Evolutionary conservation across 2,113 vertebrate genomes (phyloP), one percentile per base, ranked within the genome.

Genomic region (Ceyx melanurus): DNA sequence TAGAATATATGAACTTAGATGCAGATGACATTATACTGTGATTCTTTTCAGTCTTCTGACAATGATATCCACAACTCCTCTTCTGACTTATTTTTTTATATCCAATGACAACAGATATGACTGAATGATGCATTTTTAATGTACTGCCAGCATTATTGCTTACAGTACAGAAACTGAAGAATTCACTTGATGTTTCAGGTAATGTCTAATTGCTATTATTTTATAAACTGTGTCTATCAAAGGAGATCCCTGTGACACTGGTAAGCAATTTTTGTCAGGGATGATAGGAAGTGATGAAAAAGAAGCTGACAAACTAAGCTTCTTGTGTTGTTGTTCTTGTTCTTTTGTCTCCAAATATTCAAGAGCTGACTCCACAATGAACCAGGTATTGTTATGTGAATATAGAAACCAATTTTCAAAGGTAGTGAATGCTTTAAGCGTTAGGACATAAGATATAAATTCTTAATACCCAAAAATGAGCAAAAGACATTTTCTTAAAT

Each of bases 351-450:
- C 45, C 85, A 73, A 87, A 88, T 90, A 79, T 82, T 94, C 86
- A 79, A 26, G 29, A 86, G 19, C 10, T 88, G 13, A 4, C 25
- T 92, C 19, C 19, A 42, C 22, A 56, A 35, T 37, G 26, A 60
- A 72, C 10, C 17, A 11, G 0, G 0, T 43, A 46, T 29, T 57
- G 13, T 33, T 54, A 8, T 22, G 6, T 0, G 5, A 86, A 29
- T 56, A 40, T 1, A 72, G 68, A 91, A 95, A 53, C 26, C 42
- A 31, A 67, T 53, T 65, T 35, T 90, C 43, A 72, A 53, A 82
- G 25, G 3, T 15, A 5, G 22, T 33, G 65, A 77, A 72, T 37
- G 53, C 15, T 53, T 68, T 48, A 48, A 67, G 64, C 48, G 5
- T 33, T 71, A 83, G 33, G 65, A 75, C n/a, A 28, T 35, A 48